A percentile compares a stretch with the other conserved stretches of the same genome.
phyloP scores from a whole-genome alignment of 2,888 invertebrate genomes.

The Augiades crinisus region DNA sequence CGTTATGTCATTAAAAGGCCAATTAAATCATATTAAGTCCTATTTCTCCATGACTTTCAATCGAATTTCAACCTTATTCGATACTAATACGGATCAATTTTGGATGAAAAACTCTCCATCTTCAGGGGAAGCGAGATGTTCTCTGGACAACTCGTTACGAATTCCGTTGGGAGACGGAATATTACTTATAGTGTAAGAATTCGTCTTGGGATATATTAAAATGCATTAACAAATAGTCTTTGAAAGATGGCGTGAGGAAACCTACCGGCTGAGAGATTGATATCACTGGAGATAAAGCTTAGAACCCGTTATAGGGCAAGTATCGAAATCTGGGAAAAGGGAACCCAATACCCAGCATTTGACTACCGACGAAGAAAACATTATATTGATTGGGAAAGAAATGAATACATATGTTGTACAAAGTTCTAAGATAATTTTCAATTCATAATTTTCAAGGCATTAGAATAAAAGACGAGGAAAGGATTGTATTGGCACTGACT shows the following conservation, averaged over 20 bases:
- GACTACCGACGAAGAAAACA: too few species aligned
- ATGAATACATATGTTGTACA: too few species aligned
- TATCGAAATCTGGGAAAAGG: too few species aligned
- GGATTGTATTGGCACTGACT: neutral
- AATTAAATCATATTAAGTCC: constrained; percentile 49
- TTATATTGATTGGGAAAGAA: too few species aligned
- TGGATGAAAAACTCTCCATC: neutral
- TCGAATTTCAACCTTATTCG: constrained; percentile 41
- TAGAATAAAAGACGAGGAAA: neutral
- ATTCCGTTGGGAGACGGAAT: constrained; percentile 51
- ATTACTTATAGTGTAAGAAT: neutral
- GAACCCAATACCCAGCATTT: too few species aligned
- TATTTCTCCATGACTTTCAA: constrained; percentile 39
- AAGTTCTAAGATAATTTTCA: too few species aligned
- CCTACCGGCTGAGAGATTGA: too few species aligned
- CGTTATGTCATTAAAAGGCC: constrained; percentile 60
- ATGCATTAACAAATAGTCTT: too few species aligned
- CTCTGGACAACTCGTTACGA: constrained; percentile 34
- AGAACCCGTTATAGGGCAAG: too few species aligned
- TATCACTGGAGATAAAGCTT: too few species aligned
- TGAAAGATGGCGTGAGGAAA: too few species aligned
- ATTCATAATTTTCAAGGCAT: neutral
- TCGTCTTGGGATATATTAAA: neutral
- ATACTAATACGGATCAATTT: neutral
- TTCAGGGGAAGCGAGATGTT: constrained; percentile 18